A percentile compares a stretch with the other conserved stretches of the same genome.
These are phyloP conservation scores for Azemiops feae DNA, from an alignment of 2,113 vertebrate species.

Conservation along the genomic window DNA sequence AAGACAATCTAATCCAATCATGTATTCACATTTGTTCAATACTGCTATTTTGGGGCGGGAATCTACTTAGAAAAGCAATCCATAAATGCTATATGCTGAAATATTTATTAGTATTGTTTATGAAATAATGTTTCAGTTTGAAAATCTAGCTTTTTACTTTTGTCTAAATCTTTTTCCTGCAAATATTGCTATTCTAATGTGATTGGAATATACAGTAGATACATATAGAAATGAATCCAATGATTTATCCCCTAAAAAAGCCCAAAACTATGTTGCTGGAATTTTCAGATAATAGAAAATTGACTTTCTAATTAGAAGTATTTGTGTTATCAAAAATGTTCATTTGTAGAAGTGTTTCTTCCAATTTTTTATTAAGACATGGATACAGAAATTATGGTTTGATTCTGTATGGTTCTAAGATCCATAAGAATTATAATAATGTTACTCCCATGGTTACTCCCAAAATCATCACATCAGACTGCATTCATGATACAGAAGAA, in stretches of 20 bases:
- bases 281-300: slow-evolving; percentile 39
- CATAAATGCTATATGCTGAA: not conserved
- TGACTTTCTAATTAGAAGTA: not conserved
- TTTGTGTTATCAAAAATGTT: no score
- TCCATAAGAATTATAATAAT: no score
- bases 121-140: slow-evolving; percentile 12
- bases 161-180: not conserved
- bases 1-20: not conserved
- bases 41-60: no score
- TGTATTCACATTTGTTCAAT: not conserved
- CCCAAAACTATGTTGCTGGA: not conserved
- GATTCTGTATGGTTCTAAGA: no score
- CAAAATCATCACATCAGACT: no score
- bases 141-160: slow-evolving; percentile 5
- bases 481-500: no score
- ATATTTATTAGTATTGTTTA: slow-evolving; percentile 8
- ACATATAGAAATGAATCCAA: not conserved
- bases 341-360: slow-evolving; percentile 22
- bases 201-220: not conserved
- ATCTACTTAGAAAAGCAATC: no score
- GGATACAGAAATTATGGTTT: no score
- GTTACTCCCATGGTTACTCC: no score
- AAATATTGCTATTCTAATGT: slow-evolving; percentile 6
- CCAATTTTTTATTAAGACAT: not conserved
- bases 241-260: not conserved